Conservation (phyloP, 1,140 invertebrate genomes). For the roundworm (Caenorhabditis elegans) region DNA sequence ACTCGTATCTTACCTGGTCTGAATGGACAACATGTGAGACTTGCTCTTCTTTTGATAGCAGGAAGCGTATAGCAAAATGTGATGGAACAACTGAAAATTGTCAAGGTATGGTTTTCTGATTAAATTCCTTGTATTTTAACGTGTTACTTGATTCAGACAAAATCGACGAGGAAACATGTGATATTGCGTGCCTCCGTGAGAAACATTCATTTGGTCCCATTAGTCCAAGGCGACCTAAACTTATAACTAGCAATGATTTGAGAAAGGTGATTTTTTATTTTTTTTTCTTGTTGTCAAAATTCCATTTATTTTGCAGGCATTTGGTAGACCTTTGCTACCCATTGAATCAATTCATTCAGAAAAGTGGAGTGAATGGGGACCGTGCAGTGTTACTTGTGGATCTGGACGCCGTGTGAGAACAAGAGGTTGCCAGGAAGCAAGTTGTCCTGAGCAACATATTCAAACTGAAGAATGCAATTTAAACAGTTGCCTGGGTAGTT, state of each 20-base stretch:
- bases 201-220: background rate
- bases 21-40: conserved; percentile 53
- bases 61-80: conserved; percentile 52
- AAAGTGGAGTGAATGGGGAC: conserved; percentile 50
- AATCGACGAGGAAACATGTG: background rate
- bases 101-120: background rate
- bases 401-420: conserved; percentile 34
- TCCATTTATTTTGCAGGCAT: background rate
- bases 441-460: background rate
- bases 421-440: background rate
- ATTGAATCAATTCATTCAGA: background rate
- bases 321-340: background rate
- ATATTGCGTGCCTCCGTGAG: background rate
- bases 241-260: conserved; percentile 13
- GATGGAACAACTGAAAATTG: conserved; percentile 13
- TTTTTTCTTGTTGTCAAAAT: background rate
- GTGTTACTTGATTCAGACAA: background rate
- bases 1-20: conserved; percentile 47
- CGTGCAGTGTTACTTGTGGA: conserved; percentile 53
- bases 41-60: conserved; percentile 53
- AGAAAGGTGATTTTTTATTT: background rate
- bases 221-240: background rate
- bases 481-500: background rate
- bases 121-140: background rate
- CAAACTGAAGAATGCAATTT: background rate